Base-by-base conservation (phyloP, 2,888 invertebrate species). In the Agrochola circellaris region DNA sequence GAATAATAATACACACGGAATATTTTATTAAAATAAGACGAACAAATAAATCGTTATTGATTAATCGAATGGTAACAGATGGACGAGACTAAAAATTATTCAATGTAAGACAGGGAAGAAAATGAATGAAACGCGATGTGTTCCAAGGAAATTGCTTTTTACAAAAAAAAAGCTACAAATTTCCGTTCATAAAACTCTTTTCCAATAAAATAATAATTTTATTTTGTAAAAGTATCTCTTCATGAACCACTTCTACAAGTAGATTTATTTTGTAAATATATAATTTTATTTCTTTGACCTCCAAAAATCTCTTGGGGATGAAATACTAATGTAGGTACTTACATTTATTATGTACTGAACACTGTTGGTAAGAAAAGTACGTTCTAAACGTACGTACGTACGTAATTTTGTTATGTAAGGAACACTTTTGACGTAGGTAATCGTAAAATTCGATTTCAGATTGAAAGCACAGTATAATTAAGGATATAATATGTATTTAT, bases 31-130 rank as follows among this genome's bases (percentile, higher is more conserved):
- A 34, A 60, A 54, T 23, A 26, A 30, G n/a, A 30, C 11, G 20
- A 68, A n/a, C 15, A 26, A 60, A 11, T 51, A 30, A 58, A 67
- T 51, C 9, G 20, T 20, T 58, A 58, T 77, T 58, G 11, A 56
- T 51, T 51, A 64, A 64, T 42, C 48, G 48, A 15, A 42, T 58
- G 38, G 48, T 48, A 70, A 58, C 54, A 79, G 45, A 66, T 73
- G 66, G 26, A 54, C 15, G 54, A n/a, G 38, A 17, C 54, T 38
- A 34, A 17, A 65, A 66, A 66, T 38, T 54, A 34, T 69, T 62
- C 13, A 51, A 66, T n/a, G 15, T 68, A 34, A 54, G 34, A 61
- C 30, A 26, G 34, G 26, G 13, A 45, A 62, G 26, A 56, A 70
- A 38, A 56, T 77, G 56, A 77, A 70, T 56, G n/a, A 62, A 69